phyloP scores from a whole-genome alignment of 2,113 vertebrate species.

The Sinocyclocheilus anophthalmus region DNA sequence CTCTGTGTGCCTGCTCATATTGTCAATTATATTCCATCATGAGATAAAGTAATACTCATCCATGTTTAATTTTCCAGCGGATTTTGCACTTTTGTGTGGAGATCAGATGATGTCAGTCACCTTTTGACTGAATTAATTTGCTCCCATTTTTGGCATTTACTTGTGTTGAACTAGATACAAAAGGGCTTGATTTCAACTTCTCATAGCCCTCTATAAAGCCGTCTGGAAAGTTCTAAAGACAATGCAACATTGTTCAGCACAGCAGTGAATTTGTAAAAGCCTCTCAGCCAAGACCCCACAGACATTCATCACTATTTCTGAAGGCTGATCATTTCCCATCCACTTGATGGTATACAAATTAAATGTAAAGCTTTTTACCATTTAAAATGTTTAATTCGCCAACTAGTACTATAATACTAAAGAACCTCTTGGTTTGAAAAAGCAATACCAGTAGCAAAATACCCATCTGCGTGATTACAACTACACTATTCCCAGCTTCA shows the following conservation, averaged over 20 bases:
- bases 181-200: conserved; percentile 9
- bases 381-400: neutral
- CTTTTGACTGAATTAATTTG: conserved; percentile 18
- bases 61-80: neutral
- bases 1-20: conserved; percentile 21
- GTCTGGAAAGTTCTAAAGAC: neutral
- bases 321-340: neutral
- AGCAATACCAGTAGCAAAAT: neutral
- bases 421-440: neutral
- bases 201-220: neutral
- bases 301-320: neutral
- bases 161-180: neutral
- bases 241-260: neutral
- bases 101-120: conserved; percentile 3
- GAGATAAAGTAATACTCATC: conserved; percentile 10
- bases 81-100: neutral
- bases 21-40: conserved; percentile 19
- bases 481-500: neutral
- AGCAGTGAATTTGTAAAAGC: neutral
- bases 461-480: neutral
- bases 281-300: neutral
- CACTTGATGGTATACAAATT: neutral
- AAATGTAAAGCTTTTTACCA: conserved; percentile 16
- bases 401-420: neutral
- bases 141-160: neutral